Conservation (phyloP, 1,140 invertebrate species). For the Hormaphis cornu region DNA sequence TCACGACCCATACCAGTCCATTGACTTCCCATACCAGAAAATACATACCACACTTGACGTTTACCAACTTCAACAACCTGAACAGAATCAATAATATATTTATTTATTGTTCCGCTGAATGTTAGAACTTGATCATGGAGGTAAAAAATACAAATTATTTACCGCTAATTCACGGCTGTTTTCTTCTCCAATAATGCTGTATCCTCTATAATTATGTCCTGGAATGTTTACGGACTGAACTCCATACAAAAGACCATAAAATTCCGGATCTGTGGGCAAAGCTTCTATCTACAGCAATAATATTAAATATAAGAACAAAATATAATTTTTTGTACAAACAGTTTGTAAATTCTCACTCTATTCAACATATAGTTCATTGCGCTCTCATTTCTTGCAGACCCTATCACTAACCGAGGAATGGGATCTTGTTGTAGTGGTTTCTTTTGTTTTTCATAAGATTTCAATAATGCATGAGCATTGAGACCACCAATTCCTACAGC, state of each 20-base stretch:
- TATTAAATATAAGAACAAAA: background rate
- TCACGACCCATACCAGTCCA: slow-evolving; percentile 55
- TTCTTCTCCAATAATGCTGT: slow-evolving; percentile 41
- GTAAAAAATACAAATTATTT: background rate
- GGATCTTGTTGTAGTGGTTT: slow-evolving; percentile 3
- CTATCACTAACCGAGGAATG: slow-evolving; percentile 36
- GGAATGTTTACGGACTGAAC: slow-evolving; percentile 40
- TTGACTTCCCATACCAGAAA: slow-evolving; percentile 59
- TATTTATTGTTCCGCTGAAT: background rate
- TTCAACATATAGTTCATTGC: slow-evolving; percentile 25
- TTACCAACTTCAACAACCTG: slow-evolving; percentile 46
- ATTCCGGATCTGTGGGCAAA: slow-evolving; percentile 38
- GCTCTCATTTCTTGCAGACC: slow-evolving; percentile 35
- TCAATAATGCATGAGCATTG: slow-evolving; percentile 54
- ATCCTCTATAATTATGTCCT: slow-evolving; percentile 47
- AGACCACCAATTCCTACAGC: slow-evolving; percentile 61
- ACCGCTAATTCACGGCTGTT: background rate
- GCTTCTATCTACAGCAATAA: slow-evolving; percentile 35
- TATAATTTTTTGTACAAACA: background rate
- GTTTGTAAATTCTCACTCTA: background rate
- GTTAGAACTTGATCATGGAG: background rate
- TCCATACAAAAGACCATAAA: slow-evolving; percentile 39
- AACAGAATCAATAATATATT: slow-evolving; percentile 37
- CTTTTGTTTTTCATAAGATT: slow-evolving; percentile 41
- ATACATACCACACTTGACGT: slow-evolving; percentile 53